These are phyloP conservation scores for Heterodera schachtii DNA, from an alignment of 1,140 invertebrate species.

Conservation along the genomic window DNA sequence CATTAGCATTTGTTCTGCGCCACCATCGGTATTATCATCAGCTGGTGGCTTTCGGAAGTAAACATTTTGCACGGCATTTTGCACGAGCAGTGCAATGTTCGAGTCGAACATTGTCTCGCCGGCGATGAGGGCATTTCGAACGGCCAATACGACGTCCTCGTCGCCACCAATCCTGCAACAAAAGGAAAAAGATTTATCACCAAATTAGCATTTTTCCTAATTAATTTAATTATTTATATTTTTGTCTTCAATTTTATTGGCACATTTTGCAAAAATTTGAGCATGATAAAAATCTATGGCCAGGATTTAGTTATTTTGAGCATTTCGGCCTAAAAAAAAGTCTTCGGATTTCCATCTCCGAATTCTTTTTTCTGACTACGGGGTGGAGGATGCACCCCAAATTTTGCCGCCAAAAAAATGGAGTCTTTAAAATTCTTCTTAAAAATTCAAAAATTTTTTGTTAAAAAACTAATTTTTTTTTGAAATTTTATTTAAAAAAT, in stretches of 20 bases:
- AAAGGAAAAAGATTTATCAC: background rate
- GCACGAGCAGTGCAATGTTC: slow-evolving; percentile 25
- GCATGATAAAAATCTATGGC: background rate
- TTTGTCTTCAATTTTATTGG: no score
- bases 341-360: background rate
- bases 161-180: slow-evolving; percentile 25
- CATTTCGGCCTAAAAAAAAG: background rate
- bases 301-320: no score
- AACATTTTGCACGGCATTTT: slow-evolving; percentile 12
- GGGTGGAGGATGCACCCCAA: no score
- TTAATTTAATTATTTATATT: no score
- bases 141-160: slow-evolving; percentile 13
- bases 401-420: no score
- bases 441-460: background rate
- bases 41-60: no score
- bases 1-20: no score
- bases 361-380: no score
- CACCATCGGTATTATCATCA: no score
- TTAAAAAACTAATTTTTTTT: no score
- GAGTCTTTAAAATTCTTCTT: slow-evolving; percentile 4
- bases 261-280: background rate
- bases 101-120: slow-evolving; percentile 34
- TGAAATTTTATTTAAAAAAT: no score
- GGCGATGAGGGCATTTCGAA: slow-evolving; percentile 25
- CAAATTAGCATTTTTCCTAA: no score